Conservation (phyloP, 1,140 invertebrate species). For the Lethrus apterus region DNA sequence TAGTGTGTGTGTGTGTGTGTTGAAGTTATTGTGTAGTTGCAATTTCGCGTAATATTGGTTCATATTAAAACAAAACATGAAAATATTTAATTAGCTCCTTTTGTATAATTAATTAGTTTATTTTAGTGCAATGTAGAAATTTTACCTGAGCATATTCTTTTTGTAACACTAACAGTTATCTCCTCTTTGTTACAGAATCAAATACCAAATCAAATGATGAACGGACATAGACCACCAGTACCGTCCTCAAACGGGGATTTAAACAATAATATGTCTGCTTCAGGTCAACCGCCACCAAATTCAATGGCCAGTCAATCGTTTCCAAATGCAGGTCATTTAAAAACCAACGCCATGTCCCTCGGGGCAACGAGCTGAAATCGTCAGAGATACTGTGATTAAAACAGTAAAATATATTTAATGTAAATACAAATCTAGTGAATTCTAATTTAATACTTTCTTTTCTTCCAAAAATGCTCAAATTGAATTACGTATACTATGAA, state of each 20-base stretch:
- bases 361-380: conserved; percentile 40
- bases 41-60: no score
- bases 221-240: conserved; percentile 34
- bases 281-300: conserved; percentile 29
- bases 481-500: neutral
- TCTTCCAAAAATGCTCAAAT: neutral
- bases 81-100: no score
- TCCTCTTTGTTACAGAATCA: conserved; percentile 32
- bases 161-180: no score
- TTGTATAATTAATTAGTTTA: no score
- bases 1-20: no score
- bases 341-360: conserved; percentile 35
- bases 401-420: neutral
- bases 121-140: no score
- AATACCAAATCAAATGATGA: conserved; percentile 38
- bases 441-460: neutral
- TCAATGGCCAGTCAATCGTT: conserved; percentile 33
- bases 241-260: conserved; percentile 37
- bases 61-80: no score
- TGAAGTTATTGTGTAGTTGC: no score
- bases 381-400: conserved; percentile 27
- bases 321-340: conserved; percentile 32
- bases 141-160: no score
- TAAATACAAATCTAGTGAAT: neutral
- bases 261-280: conserved; percentile 40